Conservation (phyloP, 2,797 vertebrate genomes). For the Euphonia xanthogaster region DNA sequence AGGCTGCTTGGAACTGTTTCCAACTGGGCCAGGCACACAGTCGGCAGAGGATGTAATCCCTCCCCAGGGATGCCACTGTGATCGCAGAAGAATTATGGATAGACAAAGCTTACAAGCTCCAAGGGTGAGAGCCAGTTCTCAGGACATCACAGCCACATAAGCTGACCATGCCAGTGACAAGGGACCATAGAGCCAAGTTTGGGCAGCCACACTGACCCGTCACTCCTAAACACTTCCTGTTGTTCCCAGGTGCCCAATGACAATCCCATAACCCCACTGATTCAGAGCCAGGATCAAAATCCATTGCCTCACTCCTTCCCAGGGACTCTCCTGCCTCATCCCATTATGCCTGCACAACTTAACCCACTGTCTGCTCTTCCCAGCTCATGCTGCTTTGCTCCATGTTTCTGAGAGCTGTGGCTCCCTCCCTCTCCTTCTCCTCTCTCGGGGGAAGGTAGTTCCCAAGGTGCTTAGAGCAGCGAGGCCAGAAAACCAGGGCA, state of each 20-base stretch:
- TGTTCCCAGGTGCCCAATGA: neutral
- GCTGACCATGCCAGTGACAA: neutral
- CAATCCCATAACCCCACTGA: neutral
- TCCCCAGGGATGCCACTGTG: neutral
- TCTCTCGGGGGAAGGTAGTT: neutral
- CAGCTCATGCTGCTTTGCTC: neutral
- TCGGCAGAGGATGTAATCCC: neutral
- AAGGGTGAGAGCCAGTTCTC: neutral
- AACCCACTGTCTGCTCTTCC: neutral
- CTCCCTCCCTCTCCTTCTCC: neutral
- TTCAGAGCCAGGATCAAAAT: neutral
- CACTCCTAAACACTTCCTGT: fast-evolving
- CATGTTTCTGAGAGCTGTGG: neutral
- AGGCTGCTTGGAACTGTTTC: neutral
- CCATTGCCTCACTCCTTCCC: neutral
- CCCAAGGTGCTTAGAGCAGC: neutral
- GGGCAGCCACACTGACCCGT: neutral
- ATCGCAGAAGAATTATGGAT: neutral
- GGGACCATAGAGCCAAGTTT: neutral
- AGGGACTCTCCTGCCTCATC: neutral
- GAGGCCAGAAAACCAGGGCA: conserved; percentile 50
- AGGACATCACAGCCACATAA: neutral
- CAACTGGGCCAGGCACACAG: neutral
- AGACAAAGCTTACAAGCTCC: neutral
- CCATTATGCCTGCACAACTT: neutral